phyloP scores from a whole-genome alignment of 2,888 invertebrate species.

The Perizoma affinitatum region DNA sequence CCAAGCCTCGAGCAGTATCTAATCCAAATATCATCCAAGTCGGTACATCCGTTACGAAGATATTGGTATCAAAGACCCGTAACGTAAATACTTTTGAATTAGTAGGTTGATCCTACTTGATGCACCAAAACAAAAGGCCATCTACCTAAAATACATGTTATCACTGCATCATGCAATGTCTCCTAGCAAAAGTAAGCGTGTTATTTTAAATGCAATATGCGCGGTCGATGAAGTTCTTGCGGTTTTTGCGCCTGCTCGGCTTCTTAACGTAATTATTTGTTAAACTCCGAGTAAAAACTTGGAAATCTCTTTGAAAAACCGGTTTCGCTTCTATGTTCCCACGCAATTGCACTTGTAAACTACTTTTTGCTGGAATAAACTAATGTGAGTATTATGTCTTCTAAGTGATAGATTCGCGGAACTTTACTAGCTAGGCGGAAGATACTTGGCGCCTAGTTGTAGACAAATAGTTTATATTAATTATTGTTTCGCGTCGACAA shows the following conservation, averaged over 20 bases:
- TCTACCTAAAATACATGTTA: too few species aligned
- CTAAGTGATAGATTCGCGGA: slow-evolving; percentile 18
- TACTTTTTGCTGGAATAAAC: slow-evolving; percentile 16
- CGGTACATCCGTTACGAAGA: too few species aligned
- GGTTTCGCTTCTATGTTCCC: slow-evolving; percentile 32
- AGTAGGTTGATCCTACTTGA: too few species aligned
- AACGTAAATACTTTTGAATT: too few species aligned
- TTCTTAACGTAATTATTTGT: slow-evolving; percentile 15
- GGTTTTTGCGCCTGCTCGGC: slow-evolving; percentile 1
- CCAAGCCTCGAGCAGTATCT: too few species aligned
- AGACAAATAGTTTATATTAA: neutral
- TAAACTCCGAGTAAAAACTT: slow-evolving; percentile 22
- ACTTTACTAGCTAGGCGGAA: slow-evolving; percentile 7
- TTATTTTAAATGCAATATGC: slow-evolving; percentile 1
- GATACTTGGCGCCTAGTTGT: slow-evolving; percentile 9
- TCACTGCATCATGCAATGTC: too few species aligned
- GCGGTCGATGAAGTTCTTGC: neutral
- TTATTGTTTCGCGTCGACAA: neutral
- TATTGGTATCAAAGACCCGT: too few species aligned
- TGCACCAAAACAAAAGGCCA: too few species aligned
- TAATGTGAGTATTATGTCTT: slow-evolving; percentile 11
- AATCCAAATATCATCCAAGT: too few species aligned
- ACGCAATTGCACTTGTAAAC: slow-evolving; percentile 29
- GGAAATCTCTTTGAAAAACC: slow-evolving; percentile 28
- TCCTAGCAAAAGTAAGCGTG: neutral